Evolutionary conservation across 2,888 invertebrate species (phyloP).

Genomic region (Eueremaeus valkanovi): DNA sequence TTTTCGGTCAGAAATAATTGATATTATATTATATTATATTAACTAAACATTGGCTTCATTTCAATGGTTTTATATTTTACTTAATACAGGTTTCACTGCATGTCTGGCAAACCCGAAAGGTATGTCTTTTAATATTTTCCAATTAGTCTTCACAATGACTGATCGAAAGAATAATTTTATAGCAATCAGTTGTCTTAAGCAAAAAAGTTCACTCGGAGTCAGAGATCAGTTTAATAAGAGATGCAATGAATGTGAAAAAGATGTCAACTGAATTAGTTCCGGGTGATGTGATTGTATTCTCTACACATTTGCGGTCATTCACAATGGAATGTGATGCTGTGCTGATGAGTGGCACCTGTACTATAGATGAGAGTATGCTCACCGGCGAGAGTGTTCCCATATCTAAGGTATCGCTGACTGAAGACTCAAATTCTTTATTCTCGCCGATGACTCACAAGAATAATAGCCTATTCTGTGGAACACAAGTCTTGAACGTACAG

Average conservation of each 20-base stretch:
- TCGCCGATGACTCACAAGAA: slow-evolving; percentile 48
- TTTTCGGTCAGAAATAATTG: slow-evolving; percentile 51
- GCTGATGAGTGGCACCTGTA: slow-evolving; percentile 55
- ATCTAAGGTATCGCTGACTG: slow-evolving; percentile 49
- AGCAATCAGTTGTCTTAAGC: slow-evolving; percentile 55
- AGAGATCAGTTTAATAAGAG: slow-evolving; percentile 52
- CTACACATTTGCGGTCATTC: slow-evolving; percentile 50
- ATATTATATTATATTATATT: too few relatives aligned
- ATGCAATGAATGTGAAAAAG: slow-evolving; percentile 43
- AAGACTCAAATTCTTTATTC: slow-evolving; percentile 46
- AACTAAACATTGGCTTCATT: too few relatives aligned
- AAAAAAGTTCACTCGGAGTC: slow-evolving; percentile 54
- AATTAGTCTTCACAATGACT: too few relatives aligned
- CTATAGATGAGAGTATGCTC: slow-evolving; percentile 58
- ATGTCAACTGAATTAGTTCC: slow-evolving; percentile 48
- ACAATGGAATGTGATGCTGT: slow-evolving; percentile 57
- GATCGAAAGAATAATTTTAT: slow-evolving; percentile 43
- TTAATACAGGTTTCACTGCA: slow-evolving; percentile 29
- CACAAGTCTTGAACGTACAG: slow-evolving; percentile 50
- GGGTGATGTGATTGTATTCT: slow-evolving; percentile 55
- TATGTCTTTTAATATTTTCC: background rate
- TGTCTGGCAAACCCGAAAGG: slow-evolving; percentile 39
- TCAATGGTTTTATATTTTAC: background rate
- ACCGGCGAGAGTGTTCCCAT: slow-evolving; percentile 52
- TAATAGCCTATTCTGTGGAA: slow-evolving; percentile 50